Percentiles rank a stretch among this genome's conserved stretches.
phyloP scores from a whole-genome alignment of 2,888 invertebrate species.

The Rapana venosa region DNA sequence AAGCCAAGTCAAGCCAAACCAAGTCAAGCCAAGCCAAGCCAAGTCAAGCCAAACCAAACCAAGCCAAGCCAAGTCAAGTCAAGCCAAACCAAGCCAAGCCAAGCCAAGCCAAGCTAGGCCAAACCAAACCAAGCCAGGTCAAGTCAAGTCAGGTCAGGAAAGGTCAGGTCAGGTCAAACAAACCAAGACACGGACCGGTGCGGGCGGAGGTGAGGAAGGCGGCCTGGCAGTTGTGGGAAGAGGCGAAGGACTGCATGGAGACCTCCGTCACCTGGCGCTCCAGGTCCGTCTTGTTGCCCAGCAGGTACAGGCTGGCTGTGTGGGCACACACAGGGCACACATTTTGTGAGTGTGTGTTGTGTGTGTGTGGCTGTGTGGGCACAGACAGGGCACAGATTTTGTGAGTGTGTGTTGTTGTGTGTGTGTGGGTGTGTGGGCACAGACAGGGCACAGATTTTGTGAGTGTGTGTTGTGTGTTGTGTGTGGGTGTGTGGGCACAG shows the following conservation, averaged over 20 bases:
- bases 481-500: no score
- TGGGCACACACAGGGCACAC: background rate
- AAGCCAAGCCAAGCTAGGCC: background rate
- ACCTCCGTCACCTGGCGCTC: conserved; percentile 49
- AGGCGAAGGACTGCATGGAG: conserved; percentile 56
- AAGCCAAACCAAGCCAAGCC: background rate
- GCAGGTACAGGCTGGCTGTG: conserved; percentile 59
- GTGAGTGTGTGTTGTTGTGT: no score
- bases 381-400: no score
- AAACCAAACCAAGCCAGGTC: no score
- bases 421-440: no score
- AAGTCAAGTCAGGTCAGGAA: no score
- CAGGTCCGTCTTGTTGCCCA: conserved; percentile 64
- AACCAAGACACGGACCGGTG: conserved; percentile 52
- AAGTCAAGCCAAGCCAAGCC: no score
- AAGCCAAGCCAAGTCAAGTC: background rate
- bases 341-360: background rate
- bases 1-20: no score
- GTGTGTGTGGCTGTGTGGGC: no score
- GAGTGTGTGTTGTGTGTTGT: no score
- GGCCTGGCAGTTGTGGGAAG: conserved; percentile 57
- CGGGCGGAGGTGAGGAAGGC: conserved; percentile 60
- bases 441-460: no score
- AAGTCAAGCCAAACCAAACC: background rate
- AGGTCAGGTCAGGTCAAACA: background rate